Conservation (phyloP, 2,113 vertebrate genomes). For the Rhinichthys klamathensis region DNA sequence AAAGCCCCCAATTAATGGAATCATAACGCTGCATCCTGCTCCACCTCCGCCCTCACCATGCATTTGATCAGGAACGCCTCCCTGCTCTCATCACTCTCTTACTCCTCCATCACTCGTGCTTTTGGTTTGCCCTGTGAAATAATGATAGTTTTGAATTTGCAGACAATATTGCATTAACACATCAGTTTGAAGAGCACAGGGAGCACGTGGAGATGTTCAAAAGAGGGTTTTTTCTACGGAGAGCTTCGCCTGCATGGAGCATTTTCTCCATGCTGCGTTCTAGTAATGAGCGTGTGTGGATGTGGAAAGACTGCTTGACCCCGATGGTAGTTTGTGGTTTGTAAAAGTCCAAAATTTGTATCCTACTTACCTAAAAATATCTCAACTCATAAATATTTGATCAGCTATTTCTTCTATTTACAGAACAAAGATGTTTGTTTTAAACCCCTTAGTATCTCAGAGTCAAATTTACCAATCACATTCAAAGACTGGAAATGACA, state of each 20-base stretch:
- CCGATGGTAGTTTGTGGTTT: conserved; percentile 7
- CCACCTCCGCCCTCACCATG: not conserved
- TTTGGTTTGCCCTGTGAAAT: conserved; percentile 28
- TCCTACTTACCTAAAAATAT: not conserved
- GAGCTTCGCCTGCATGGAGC: conserved; percentile 32
- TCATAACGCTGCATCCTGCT: conserved; percentile 54
- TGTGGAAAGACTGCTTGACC: not conserved
- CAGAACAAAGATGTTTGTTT: not conserved
- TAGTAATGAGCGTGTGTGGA: conserved; percentile 10
- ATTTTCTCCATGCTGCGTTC: conserved; percentile 12
- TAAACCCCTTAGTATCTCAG: not conserved
- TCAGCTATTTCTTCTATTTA: not conserved
- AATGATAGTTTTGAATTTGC: conserved; percentile 50
- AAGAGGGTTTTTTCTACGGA: conserved; percentile 21
- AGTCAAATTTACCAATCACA: not conserved
- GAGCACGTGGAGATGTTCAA: not conserved
- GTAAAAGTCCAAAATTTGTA: conserved; percentile 8
- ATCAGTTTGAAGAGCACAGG: conserved; percentile 49
- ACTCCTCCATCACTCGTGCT: conserved; percentile 3
- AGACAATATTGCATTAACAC: conserved; percentile 34
- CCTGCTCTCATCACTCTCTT: conserved; percentile 13
- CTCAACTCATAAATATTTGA: conserved; percentile 1
- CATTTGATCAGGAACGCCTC: conserved; percentile 54
- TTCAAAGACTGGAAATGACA: not conserved
- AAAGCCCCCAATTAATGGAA: conserved; percentile 66